Evolutionary conservation across 2,888 invertebrate species (phyloP).

Genomic region (Noctuana brunneofusca): DNA sequence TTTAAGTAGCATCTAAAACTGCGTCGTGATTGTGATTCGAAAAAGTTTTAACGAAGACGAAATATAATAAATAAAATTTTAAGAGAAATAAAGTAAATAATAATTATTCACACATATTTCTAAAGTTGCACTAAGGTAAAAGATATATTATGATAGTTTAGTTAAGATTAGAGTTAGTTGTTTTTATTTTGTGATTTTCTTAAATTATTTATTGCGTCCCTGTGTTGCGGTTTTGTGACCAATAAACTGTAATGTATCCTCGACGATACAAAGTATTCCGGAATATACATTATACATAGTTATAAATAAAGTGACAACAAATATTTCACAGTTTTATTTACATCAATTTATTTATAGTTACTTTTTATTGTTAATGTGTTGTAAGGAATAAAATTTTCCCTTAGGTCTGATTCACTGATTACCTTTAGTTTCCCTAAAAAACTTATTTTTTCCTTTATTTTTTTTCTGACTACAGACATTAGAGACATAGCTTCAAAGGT

Average conservation of each 20-base stretch:
- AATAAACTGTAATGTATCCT: constrained; percentile 31
- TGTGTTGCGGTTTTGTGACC: constrained; percentile 35
- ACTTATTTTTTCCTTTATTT: no score
- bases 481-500: no score
- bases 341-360: no score
- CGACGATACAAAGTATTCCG: constrained; percentile 30
- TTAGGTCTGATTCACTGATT: no score
- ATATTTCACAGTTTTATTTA: constrained; percentile 16
- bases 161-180: constrained; percentile 42
- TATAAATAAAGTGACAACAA: constrained; percentile 31
- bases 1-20: constrained; percentile 58
- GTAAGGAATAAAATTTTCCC: no score
- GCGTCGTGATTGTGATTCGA: constrained; percentile 68
- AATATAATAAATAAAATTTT: constrained; percentile 58
- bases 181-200: constrained; percentile 45
- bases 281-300: constrained; percentile 27
- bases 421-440: no score
- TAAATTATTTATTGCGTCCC: constrained; percentile 47
- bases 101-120: constrained; percentile 60
- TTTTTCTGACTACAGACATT: no score
- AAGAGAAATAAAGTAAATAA: constrained; percentile 51
- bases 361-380: no score
- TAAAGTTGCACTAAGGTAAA: constrained; percentile 67
- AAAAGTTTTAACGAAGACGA: constrained; percentile 66
- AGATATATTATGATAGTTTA: constrained; percentile 42